Percentiles rank a stretch among this genome's conserved stretches.
Conservation (phyloP, 2,888 invertebrate species). For the Leptinotarsa rubiginosa region DNA sequence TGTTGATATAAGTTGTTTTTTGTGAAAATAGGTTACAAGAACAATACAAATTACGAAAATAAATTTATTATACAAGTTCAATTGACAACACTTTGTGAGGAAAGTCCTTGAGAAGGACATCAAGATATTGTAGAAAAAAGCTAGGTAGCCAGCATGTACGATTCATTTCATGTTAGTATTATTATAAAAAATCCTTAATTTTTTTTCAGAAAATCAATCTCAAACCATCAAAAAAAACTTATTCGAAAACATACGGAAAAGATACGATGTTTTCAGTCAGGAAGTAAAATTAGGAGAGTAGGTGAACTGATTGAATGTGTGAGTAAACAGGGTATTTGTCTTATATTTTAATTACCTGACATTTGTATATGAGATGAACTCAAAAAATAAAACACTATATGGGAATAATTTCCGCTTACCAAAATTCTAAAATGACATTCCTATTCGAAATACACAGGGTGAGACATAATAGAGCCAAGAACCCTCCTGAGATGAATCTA, state of each 20-base stretch:
- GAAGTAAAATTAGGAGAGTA: background rate
- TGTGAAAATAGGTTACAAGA: background rate
- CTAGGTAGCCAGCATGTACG: background rate
- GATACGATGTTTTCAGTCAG: background rate
- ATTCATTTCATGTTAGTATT: background rate
- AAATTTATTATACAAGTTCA: background rate
- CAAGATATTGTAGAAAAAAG: slow-evolving; percentile 2
- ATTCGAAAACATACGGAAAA: background rate
- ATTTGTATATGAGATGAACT: background rate
- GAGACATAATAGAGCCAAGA: too few species aligned
- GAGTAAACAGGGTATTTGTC: slow-evolving; percentile 17
- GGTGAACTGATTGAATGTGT: background rate
- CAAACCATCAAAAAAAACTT: background rate
- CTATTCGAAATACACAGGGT: too few species aligned
- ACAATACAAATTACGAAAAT: background rate
- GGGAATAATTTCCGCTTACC: too few species aligned
- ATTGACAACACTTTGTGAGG: background rate
- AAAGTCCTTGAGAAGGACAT: background rate
- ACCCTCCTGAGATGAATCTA: too few species aligned
- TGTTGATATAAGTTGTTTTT: slow-evolving; percentile 11
- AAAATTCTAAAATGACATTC: too few species aligned
- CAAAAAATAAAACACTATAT: background rate
- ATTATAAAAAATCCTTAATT: background rate
- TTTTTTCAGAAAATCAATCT: background rate
- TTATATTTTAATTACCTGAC: background rate